phyloP scores from a whole-genome alignment of 2,888 invertebrate species.

The Panorpa germanica region DNA sequence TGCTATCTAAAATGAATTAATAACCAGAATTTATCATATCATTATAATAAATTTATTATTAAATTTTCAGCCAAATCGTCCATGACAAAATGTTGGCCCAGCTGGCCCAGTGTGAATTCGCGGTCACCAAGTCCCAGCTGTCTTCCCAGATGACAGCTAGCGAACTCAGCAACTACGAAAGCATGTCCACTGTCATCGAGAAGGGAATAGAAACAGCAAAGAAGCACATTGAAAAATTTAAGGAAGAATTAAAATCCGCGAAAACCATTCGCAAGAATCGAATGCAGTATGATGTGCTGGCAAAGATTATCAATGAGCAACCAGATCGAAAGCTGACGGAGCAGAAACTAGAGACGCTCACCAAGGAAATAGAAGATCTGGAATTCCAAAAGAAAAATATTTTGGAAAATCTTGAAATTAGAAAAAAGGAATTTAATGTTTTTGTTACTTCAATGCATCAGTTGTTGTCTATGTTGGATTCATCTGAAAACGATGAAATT shows the following conservation, averaged over 20 bases:
- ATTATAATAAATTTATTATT: slow-evolving; percentile 3
- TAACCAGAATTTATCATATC: neutral
- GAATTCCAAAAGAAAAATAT: too few relatives aligned
- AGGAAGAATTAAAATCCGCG: slow-evolving; percentile 60
- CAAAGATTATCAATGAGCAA: slow-evolving; percentile 77
- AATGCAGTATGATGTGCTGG: slow-evolving; percentile 83
- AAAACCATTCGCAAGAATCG: slow-evolving; percentile 77
- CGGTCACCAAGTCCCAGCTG: slow-evolving; percentile 64
- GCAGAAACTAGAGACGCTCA: slow-evolving; percentile 42
- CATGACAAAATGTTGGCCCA: slow-evolving; percentile 68
- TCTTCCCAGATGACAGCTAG: slow-evolving; percentile 67
- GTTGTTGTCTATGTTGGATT: too few relatives aligned
- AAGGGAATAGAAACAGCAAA: slow-evolving; percentile 62
- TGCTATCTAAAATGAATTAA: neutral
- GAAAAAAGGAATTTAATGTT: too few relatives aligned
- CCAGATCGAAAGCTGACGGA: slow-evolving; percentile 69
- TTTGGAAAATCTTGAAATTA: too few relatives aligned
- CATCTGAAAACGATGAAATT: too few relatives aligned
- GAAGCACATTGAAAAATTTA: slow-evolving; percentile 62
- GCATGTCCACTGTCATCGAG: slow-evolving; percentile 57
- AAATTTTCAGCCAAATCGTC: slow-evolving; percentile 35
- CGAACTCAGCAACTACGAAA: slow-evolving; percentile 66
- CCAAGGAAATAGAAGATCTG: slow-evolving; percentile 51
- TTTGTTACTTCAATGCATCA: too few relatives aligned
- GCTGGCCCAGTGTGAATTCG: slow-evolving; percentile 73